Evolutionary conservation across 2,113 vertebrate species (phyloP).

Genomic region (Oreocharis arfaki): DNA sequence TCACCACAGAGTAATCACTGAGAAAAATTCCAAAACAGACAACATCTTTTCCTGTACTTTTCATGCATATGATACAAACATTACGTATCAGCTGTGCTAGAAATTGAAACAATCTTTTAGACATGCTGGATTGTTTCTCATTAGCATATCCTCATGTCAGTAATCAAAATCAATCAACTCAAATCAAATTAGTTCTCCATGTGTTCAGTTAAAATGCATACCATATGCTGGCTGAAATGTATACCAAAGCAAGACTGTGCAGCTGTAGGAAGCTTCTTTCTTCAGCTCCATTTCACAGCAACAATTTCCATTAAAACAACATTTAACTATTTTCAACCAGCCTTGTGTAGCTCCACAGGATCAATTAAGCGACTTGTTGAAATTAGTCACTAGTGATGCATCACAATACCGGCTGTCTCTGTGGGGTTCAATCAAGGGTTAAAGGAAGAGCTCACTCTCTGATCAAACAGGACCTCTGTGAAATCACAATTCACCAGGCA

Average conservation of each 20-base stretch:
- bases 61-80: neutral
- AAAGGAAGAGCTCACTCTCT: neutral
- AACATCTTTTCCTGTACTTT: neutral
- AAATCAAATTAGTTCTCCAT: slow-evolving; percentile 21
- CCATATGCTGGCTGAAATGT: slow-evolving; percentile 11
- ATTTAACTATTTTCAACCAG: neutral
- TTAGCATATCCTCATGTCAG: slow-evolving; percentile 36
- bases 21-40: neutral
- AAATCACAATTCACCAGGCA: neutral
- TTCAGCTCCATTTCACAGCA: neutral
- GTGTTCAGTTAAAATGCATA: slow-evolving; percentile 3
- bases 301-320: neutral
- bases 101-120: slow-evolving; percentile 1
- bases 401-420: neutral
- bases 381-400: neutral
- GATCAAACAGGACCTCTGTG: neutral
- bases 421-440: neutral
- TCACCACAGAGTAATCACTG: neutral
- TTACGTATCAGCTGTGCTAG: neutral
- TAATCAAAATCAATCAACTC: slow-evolving; percentile 50
- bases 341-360: neutral
- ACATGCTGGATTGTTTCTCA: slow-evolving; percentile 20
- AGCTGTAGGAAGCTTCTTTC: neutral
- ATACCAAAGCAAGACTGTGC: neutral
- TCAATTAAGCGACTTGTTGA: neutral